Evolutionary conservation across 2,888 invertebrate genomes (phyloP).

Genomic region (Metacarcinus magister): DNA sequence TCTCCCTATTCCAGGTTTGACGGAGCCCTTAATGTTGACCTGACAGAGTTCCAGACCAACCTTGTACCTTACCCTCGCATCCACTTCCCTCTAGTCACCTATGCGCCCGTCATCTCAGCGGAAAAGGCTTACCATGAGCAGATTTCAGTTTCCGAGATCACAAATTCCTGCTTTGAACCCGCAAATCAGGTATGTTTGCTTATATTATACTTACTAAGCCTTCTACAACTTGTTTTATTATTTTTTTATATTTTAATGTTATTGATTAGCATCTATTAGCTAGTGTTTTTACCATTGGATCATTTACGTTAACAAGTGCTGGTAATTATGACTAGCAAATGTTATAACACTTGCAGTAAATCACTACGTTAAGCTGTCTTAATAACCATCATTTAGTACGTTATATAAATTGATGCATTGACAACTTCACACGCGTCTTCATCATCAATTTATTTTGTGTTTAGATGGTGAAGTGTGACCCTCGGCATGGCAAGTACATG

Average conservation of each 20-base stretch:
- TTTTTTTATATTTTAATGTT: too few species aligned
- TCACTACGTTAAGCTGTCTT: background rate
- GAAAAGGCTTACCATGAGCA: slow-evolving; percentile 84
- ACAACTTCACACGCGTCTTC: background rate
- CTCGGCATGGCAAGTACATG: slow-evolving; percentile 85
- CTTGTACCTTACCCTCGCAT: slow-evolving; percentile 86
- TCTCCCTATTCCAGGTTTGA: slow-evolving; percentile 84
- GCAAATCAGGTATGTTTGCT: slow-evolving; percentile 84
- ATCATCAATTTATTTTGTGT: too few species aligned
- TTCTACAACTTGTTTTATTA: too few species aligned
- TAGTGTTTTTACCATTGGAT: background rate
- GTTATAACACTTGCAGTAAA: background rate
- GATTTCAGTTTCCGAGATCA: slow-evolving; percentile 85
- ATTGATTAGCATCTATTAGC: background rate
- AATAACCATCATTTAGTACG: too few species aligned
- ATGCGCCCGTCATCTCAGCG: slow-evolving; percentile 83
- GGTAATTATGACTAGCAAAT: background rate
- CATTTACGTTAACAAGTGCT: background rate
- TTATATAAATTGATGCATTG: too few species aligned
- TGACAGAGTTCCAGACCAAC: slow-evolving; percentile 85
- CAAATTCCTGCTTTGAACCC: slow-evolving; percentile 86
- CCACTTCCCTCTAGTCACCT: slow-evolving; percentile 86
- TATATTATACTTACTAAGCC: background rate
- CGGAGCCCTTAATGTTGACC: slow-evolving; percentile 86
- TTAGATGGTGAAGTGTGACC: slow-evolving; percentile 86